A percentile compares a stretch with the other conserved stretches of the same genome.
phyloP scores from a whole-genome alignment of 1,140 invertebrate species.

The Epicauta chinensis region DNA sequence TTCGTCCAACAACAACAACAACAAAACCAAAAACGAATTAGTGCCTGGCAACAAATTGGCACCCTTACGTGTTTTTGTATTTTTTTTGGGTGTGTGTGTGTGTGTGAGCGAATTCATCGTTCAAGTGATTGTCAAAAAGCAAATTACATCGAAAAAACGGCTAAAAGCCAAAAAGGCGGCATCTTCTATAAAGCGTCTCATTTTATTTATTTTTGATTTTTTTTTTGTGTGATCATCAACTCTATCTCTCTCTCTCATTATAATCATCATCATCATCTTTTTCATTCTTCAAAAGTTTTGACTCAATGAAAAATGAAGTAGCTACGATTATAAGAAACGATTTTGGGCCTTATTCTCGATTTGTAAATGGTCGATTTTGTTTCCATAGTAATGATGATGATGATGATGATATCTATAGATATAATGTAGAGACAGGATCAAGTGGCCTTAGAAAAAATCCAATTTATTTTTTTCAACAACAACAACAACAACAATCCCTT shows the following conservation, averaged over 20 bases:
- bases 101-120: no score
- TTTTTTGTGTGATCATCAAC: background rate
- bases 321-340: constrained; percentile 6
- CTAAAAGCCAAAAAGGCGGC: constrained; percentile 18
- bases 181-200: constrained; percentile 13
- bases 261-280: constrained; percentile 3
- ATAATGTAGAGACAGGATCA: background rate
- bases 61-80: no score
- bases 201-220: constrained; percentile 11
- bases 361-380: background rate
- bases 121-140: background rate
- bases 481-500: background rate
- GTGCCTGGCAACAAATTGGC: no score
- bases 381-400: no score
- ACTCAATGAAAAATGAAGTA: constrained; percentile 32
- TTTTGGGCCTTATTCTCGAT: constrained; percentile 4
- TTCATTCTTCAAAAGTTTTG: constrained; percentile 22
- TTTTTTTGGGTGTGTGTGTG: no score
- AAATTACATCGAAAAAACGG: no score
- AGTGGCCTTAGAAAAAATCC: constrained; percentile 15
- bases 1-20: no score
- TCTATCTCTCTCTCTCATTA: background rate
- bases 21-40: no score
- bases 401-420: no score
- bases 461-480: constrained; percentile 16